Percentiles rank a stretch among this genome's conserved stretches.
These are phyloP conservation scores for Eilema depressum DNA, from an alignment of 2,888 invertebrate genomes.

Conservation along the genomic window DNA sequence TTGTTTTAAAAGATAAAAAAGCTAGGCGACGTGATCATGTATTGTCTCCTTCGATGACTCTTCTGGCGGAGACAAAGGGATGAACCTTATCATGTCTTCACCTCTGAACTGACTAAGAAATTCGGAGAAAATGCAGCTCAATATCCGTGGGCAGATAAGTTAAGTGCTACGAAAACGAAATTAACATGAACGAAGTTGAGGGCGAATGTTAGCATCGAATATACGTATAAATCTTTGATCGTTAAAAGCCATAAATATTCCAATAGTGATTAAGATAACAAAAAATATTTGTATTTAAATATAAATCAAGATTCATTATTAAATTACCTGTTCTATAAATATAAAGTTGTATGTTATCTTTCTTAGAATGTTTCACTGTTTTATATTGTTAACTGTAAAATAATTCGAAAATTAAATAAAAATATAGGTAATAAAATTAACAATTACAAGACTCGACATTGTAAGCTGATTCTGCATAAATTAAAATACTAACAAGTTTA, in stretches of 20 bases:
- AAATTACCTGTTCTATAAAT: neutral
- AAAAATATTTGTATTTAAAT: neutral
- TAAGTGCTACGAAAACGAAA: neutral
- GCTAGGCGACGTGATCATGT: neutral
- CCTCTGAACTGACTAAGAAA: neutral
- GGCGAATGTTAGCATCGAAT: neutral
- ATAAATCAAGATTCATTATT: slow-evolving; percentile 1
- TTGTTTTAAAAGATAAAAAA: neutral
- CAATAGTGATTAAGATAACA: neutral
- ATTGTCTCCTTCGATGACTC: too few species aligned
- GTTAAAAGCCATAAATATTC: neutral
- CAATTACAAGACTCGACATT: too few species aligned
- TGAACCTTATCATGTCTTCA: neutral
- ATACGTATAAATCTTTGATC: neutral
- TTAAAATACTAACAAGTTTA: too few species aligned
- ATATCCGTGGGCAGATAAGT: neutral
- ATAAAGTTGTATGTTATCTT: neutral
- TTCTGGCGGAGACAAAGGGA: too few species aligned
- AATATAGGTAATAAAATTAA: neutral
- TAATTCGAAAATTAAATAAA: neutral
- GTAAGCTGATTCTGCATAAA: too few species aligned
- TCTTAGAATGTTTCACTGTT: neutral
- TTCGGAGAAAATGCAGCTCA: neutral
- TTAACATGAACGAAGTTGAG: neutral
- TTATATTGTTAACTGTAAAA: slow-evolving; percentile 1